Percentiles rank a stretch among this genome's conserved stretches.
Conservation (phyloP, 2,113 vertebrate genomes). For the Galbula dea region DNA sequence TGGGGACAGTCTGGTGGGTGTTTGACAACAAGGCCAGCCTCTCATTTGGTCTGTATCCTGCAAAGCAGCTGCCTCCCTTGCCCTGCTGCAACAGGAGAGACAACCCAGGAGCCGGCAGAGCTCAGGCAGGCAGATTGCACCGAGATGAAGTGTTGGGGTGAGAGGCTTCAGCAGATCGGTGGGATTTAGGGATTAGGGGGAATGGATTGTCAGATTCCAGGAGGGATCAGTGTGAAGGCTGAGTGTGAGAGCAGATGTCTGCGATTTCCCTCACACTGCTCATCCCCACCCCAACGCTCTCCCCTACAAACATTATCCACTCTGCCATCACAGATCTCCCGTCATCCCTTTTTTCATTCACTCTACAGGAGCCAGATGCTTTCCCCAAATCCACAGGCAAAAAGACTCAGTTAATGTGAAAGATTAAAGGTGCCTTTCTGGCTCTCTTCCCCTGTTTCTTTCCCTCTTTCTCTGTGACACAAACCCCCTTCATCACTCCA, state of each 20-base stretch:
- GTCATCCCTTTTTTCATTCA: conserved; percentile 70
- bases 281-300: background rate
- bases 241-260: conserved; percentile 82
- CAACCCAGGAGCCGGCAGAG: background rate
- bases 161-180: conserved; percentile 69
- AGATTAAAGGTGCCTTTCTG: conserved; percentile 57
- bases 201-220: conserved; percentile 70
- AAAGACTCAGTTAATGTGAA: conserved; percentile 60
- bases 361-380: conserved; percentile 50
- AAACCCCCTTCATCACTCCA: background rate
- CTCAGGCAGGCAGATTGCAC: background rate
- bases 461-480: background rate
- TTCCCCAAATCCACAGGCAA: conserved; percentile 54
- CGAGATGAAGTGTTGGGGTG: conserved; percentile 35
- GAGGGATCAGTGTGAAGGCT: conserved; percentile 72
- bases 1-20: background rate
- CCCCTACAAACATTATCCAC: conserved; percentile 63
- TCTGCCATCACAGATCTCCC: conserved; percentile 73
- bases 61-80: background rate
- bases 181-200: conserved; percentile 80
- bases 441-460: background rate
- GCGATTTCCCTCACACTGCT: conserved; percentile 62
- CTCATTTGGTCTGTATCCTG: background rate
- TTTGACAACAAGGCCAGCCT: background rate
- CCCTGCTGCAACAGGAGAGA: background rate